phyloP scores from a whole-genome alignment of 1,140 invertebrate genomes.

The Tetramorium parvispinum region DNA sequence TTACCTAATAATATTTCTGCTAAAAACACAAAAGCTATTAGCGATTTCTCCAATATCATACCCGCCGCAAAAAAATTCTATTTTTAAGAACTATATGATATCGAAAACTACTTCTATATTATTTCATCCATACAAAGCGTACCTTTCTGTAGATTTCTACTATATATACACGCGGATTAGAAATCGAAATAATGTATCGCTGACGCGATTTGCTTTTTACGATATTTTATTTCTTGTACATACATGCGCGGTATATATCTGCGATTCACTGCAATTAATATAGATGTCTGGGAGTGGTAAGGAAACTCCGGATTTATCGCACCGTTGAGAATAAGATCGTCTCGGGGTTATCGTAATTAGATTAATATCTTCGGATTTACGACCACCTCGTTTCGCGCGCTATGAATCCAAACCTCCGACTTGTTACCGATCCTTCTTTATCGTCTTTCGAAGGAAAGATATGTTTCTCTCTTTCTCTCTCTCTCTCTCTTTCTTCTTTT shows the following conservation, averaged over 20 bases:
- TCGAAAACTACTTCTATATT: neutral
- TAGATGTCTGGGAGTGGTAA: constrained; percentile 17
- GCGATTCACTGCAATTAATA: constrained; percentile 45
- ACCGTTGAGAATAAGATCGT: constrained; percentile 36
- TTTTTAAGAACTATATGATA: neutral
- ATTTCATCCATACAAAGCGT: neutral
- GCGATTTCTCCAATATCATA: neutral
- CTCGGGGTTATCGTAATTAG: constrained; percentile 53
- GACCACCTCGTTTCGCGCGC: neutral
- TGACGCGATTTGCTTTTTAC: constrained; percentile 17
- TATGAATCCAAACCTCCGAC: neutral
- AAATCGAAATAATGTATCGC: constrained; percentile 21
- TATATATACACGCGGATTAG: constrained; percentile 10
- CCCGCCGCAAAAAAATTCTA: neutral
- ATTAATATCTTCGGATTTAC: constrained; percentile 57
- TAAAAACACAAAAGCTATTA: neutral
- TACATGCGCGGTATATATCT: neutral
- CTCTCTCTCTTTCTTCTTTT: constrained; percentile 27
- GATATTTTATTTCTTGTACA: neutral
- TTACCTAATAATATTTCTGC: neutral
- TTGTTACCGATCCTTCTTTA: constrained; percentile 18
- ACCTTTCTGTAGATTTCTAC: neutral
- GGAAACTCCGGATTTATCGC: constrained; percentile 44
- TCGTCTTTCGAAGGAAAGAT: constrained; percentile 21
- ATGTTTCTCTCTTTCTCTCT: neutral